Conservation (phyloP, 1,140 invertebrate genomes). For the Ceratoteleas bidentatus region DNA sequence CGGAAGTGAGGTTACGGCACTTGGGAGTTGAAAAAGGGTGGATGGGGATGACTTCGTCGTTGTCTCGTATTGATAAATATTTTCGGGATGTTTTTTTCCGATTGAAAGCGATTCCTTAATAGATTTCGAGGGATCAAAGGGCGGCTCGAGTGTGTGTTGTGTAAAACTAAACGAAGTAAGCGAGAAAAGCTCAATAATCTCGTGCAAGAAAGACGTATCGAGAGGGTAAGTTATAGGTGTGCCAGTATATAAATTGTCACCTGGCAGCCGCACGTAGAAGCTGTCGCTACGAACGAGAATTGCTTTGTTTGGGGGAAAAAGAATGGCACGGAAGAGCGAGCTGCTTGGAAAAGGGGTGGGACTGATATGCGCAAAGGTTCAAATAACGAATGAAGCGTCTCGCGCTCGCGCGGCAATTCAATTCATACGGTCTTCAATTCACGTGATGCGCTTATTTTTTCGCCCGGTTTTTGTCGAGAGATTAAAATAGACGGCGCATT, state of each 20-base stretch:
- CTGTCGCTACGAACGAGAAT: conserved; percentile 74
- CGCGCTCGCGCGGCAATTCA: conserved; percentile 30
- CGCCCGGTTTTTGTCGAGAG: neutral
- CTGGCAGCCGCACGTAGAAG: conserved; percentile 75
- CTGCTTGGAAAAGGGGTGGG: conserved; percentile 54
- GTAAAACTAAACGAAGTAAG: conserved; percentile 56
- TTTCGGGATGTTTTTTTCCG: conserved; percentile 7
- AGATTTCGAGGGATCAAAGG: conserved; percentile 58
- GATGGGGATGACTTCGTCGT: no score
- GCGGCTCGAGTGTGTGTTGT: conserved; percentile 57
- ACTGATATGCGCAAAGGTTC: conserved; percentile 54
- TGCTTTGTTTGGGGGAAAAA: conserved; percentile 78
- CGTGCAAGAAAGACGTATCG: conserved; percentile 78
- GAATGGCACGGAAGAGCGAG: conserved; percentile 67
- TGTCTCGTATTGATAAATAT: no score
- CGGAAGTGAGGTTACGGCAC: no score
- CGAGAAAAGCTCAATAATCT: conserved; percentile 64
- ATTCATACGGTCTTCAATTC: conserved; percentile 21
- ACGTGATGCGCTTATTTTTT: conserved; percentile 21
- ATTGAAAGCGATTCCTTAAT: conserved; percentile 54
- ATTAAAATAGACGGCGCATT: neutral
- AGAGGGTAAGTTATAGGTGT: conserved; percentile 76
- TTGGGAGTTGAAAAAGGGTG: neutral
- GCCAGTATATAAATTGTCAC: conserved; percentile 79
- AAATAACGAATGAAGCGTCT: conserved; percentile 52